Conservation (phyloP, 2,797 vertebrate genomes). For the Chanos chanos region DNA sequence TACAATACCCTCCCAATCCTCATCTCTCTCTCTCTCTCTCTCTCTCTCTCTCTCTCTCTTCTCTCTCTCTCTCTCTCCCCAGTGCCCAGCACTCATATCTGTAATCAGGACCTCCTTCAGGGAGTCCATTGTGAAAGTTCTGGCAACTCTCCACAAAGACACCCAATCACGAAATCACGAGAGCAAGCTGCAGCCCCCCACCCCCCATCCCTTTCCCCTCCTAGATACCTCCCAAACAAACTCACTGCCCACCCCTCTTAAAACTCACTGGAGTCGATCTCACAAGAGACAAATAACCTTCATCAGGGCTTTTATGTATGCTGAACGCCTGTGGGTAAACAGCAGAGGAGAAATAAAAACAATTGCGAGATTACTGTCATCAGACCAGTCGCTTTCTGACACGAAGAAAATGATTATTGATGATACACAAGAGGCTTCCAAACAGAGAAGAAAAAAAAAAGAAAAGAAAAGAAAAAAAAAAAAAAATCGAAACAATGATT, state of each 20-base stretch:
- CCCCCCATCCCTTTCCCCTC: neutral
- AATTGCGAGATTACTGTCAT: slow-evolving; percentile 24
- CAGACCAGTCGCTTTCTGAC: slow-evolving; percentile 21
- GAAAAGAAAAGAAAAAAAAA: neutral
- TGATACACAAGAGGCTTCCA: slow-evolving; percentile 3
- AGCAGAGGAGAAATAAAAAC: neutral
- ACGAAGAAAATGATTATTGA: slow-evolving; percentile 13
- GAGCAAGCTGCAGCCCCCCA: neutral
- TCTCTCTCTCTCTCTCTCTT: neutral
- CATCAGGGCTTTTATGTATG: slow-evolving; percentile 7
- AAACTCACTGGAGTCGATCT: neutral
- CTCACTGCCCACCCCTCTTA: neutral
- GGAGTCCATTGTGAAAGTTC: slow-evolving; percentile 42
- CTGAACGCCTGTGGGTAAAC: neutral
- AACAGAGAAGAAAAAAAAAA: slow-evolving; percentile 21
- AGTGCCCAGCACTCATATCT: slow-evolving; percentile 29
- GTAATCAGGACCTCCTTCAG: slow-evolving; percentile 36
- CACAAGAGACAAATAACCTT: slow-evolving; percentile 12
- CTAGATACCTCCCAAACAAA: neutral
- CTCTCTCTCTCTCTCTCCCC: neutral
- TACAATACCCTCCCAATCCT: neutral
- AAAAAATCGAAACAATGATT: neutral
- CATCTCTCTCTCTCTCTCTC: neutral
- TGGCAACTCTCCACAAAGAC: slow-evolving; percentile 25
- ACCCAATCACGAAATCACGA: neutral